Evolutionary conservation across 2,113 vertebrate species (phyloP).

Genomic region (Pterocles gutturalis): DNA sequence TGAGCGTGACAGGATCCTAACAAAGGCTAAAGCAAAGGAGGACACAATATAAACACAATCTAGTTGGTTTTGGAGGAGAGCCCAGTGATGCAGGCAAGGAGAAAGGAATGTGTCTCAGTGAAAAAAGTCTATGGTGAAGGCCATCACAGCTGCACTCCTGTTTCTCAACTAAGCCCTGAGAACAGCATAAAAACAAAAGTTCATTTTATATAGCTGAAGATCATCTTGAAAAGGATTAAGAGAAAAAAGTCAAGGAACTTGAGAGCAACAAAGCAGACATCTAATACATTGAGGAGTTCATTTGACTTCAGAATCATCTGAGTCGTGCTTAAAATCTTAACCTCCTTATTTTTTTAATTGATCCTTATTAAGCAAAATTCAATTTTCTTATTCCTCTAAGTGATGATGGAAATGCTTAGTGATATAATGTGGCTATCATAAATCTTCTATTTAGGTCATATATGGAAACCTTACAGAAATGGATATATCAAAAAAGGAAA

Average conservation of each 20-base stretch:
- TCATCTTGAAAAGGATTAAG: background rate
- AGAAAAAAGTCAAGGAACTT: background rate
- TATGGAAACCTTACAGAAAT: background rate
- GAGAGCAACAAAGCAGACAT: background rate
- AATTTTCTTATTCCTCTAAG: background rate
- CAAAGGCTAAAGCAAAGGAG: slow-evolving; percentile 8
- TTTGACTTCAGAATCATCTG: background rate
- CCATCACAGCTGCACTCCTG: slow-evolving; percentile 32
- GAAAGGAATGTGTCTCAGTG: slow-evolving; percentile 40
- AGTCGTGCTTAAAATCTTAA: background rate
- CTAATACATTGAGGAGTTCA: background rate
- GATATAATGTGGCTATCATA: background rate
- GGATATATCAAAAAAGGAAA: background rate
- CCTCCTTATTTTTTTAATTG: background rate
- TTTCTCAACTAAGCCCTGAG: slow-evolving; percentile 15
- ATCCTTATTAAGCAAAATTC: background rate
- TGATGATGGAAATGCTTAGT: background rate
- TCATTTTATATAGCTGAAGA: background rate
- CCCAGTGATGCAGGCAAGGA: slow-evolving; percentile 44
- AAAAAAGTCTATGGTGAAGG: slow-evolving; percentile 26
- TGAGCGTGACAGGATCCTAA: slow-evolving; percentile 24
- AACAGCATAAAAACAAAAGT: slow-evolving; percentile 28
- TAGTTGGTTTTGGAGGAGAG: slow-evolving; percentile 38
- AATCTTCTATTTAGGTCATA: background rate
- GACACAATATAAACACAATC: slow-evolving; percentile 46